These are phyloP conservation scores for Microcaecilia unicolor DNA, from an alignment of 2,797 vertebrate genomes.

Conservation along the genomic window DNA sequence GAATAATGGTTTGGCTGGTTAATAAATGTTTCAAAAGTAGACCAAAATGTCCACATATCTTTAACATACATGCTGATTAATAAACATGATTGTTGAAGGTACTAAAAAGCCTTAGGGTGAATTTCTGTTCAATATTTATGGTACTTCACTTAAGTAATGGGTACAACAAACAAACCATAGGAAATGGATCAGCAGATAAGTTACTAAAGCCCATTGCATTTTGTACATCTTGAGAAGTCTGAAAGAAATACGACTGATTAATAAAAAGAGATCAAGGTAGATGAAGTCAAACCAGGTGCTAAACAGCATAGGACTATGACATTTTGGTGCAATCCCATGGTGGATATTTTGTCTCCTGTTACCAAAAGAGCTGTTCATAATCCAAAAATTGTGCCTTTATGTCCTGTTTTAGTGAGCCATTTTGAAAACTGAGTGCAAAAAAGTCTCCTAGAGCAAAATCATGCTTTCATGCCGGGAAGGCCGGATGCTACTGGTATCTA, in stretches of 20 bases:
- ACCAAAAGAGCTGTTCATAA: constrained; percentile 11
- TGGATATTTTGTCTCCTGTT: constrained; percentile 12
- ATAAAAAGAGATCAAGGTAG: neutral
- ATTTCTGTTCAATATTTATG: constrained; percentile 7
- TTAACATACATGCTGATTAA: too few relatives aligned
- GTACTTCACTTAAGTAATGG: neutral
- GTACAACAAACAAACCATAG: constrained; percentile 10
- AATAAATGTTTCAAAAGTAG: constrained; percentile 1
- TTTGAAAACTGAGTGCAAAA: constrained; percentile 19
- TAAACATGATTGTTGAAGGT: too few relatives aligned
- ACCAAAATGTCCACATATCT: neutral
- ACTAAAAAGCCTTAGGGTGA: neutral
- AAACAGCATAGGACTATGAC: neutral
- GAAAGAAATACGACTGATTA: neutral
- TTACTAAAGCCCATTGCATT: constrained; percentile 1
- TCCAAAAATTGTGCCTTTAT: constrained; percentile 12
- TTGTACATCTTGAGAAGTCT: constrained; percentile 8
- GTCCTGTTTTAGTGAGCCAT: constrained; percentile 4
- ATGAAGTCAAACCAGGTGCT: constrained; percentile 10
- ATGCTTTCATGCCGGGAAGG: constrained; percentile 31
- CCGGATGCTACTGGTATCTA: neutral
- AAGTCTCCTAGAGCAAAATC: constrained; percentile 20
- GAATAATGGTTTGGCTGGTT: constrained; percentile 8
- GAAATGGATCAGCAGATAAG: constrained; percentile 1
- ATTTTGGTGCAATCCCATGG: constrained; percentile 16